phyloP scores from a whole-genome alignment of 2,888 invertebrate genomes.

The Leptopilina myrica region DNA sequence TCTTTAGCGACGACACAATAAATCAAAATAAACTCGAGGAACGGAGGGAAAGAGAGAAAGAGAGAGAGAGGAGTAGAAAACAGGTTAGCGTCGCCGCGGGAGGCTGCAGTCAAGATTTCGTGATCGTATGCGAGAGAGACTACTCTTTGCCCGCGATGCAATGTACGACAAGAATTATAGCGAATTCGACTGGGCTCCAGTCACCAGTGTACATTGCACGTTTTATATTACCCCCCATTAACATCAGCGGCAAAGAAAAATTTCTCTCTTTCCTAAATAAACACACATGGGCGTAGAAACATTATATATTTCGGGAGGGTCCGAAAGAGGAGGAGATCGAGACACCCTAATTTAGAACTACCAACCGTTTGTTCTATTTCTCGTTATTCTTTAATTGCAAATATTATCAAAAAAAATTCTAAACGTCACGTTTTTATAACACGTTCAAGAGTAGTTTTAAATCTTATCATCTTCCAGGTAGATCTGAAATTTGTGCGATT shows the following conservation, averaged over 20 bases:
- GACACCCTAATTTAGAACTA: no score
- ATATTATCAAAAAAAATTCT: no score
- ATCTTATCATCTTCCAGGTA: no score
- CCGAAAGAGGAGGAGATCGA: no score
- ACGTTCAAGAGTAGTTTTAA: no score
- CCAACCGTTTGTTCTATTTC: no score
- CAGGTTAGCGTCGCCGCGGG: slow-evolving; percentile 71
- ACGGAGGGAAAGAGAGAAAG: slow-evolving; percentile 51
- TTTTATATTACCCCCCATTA: slow-evolving; percentile 39
- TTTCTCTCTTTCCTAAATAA: slow-evolving; percentile 18
- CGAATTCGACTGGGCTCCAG: slow-evolving; percentile 35
- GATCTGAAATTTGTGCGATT: no score
- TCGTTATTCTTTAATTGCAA: no score
- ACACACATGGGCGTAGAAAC: background rate
- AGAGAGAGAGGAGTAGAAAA: slow-evolving; percentile 56
- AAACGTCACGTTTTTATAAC: no score
- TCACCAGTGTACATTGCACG: slow-evolving; percentile 36
- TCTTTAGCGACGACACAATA: slow-evolving; percentile 72
- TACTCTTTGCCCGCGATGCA: slow-evolving; percentile 30
- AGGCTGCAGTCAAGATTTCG: slow-evolving; percentile 63
- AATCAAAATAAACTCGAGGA: slow-evolving; percentile 71
- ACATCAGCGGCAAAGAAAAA: slow-evolving; percentile 24
- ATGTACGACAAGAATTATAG: slow-evolving; percentile 39
- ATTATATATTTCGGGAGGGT: no score
- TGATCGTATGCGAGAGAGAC: slow-evolving; percentile 40